Conservation (phyloP, 1,140 invertebrate genomes). For the Heliconius hewitsoni region DNA sequence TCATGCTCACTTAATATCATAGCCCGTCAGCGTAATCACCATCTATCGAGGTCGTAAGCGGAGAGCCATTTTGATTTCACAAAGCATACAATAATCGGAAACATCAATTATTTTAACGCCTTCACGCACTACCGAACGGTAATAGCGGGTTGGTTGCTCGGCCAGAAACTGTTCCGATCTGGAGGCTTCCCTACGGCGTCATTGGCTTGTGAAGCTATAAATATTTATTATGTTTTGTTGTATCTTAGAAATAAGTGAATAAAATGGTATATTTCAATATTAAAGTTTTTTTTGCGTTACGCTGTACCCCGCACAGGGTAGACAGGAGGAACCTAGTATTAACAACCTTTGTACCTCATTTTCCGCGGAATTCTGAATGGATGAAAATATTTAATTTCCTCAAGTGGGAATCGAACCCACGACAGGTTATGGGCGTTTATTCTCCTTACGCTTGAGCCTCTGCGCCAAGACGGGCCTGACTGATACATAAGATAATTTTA, state of each 20-base stretch:
- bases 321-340: neutral
- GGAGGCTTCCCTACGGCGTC: neutral
- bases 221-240: neutral
- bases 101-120: conserved; percentile 45
- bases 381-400: no score
- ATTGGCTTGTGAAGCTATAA: neutral
- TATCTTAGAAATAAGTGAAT: no score
- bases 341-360: neutral
- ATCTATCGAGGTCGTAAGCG: conserved; percentile 40
- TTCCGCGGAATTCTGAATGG: neutral
- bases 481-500: neutral
- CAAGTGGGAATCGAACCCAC: no score
- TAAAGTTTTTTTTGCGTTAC: neutral
- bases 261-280: no score
- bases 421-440: no score
- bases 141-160: conserved; percentile 22
- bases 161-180: conserved; percentile 28
- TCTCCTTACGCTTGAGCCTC: no score
- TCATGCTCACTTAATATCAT: conserved; percentile 38
- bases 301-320: neutral
- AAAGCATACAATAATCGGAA: conserved; percentile 56
- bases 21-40: conserved; percentile 21
- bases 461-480: no score
- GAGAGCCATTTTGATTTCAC: conserved; percentile 58
- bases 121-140: conserved; percentile 35